Evolutionary conservation across 2,113 vertebrate genomes (phyloP).

Genomic region (Catagonus wagneri): DNA sequence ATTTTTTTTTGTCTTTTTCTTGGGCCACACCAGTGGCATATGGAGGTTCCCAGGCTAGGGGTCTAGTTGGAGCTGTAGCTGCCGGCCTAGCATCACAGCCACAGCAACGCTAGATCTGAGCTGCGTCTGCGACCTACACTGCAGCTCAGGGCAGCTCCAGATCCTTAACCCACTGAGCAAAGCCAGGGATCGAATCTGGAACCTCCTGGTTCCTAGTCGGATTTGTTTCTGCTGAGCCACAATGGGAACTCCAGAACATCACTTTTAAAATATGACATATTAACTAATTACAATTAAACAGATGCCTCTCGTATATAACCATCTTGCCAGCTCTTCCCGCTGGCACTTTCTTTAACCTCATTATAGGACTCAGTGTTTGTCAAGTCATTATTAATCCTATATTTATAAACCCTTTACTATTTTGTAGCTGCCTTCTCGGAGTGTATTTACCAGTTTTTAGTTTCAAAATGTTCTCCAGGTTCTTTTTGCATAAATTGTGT

Average conservation of each 20-base stretch:
- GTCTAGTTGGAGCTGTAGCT: too few relatives aligned
- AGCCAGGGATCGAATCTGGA: too few relatives aligned
- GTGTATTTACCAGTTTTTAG: background rate
- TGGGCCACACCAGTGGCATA: too few relatives aligned
- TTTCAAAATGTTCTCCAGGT: background rate
- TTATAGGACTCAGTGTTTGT: background rate
- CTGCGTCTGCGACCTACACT: too few relatives aligned
- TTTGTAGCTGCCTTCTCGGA: background rate
- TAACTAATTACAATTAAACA: background rate
- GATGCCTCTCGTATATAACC: background rate
- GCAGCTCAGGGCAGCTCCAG: too few relatives aligned
- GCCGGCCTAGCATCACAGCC: too few relatives aligned
- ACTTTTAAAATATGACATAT: background rate
- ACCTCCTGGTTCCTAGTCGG: too few relatives aligned
- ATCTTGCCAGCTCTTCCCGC: background rate
- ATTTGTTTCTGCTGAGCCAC: too few relatives aligned
- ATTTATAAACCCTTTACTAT: background rate
- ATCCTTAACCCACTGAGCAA: too few relatives aligned
- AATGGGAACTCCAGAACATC: background rate
- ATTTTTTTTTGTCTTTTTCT: too few relatives aligned
- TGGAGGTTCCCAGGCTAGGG: too few relatives aligned
- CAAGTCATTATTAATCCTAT: background rate
- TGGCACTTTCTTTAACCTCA: background rate
- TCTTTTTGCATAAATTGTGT: background rate
- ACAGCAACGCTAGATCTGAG: too few relatives aligned